Evolutionary conservation across 2,888 invertebrate species (phyloP).

Genomic region (Ennomos erosarius): DNA sequence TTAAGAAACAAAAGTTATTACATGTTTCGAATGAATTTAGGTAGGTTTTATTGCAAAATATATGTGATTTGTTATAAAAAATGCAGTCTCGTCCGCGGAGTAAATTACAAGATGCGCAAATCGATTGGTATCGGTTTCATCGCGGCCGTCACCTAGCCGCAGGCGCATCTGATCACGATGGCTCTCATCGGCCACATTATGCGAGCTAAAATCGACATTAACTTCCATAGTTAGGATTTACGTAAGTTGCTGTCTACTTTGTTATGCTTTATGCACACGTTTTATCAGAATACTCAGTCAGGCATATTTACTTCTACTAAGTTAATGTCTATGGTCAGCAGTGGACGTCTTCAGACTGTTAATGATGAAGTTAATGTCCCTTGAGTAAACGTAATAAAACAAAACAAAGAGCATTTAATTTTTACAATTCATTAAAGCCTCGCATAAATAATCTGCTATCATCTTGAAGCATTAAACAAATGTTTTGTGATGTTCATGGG

Average conservation of each 20-base stretch:
- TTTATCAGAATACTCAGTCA: conserved; percentile 13
- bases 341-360: too few species aligned
- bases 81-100: conserved; percentile 50
- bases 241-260: conserved; percentile 28
- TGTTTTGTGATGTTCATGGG: conserved; percentile 69
- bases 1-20: conserved; percentile 48
- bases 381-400: conserved; percentile 36
- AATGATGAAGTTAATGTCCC: too few species aligned
- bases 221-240: conserved; percentile 51
- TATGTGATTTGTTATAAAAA: conserved; percentile 46
- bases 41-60: conserved; percentile 37
- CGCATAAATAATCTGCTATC: conserved; percentile 64
- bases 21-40: conserved; percentile 32
- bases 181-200: conserved; percentile 68
- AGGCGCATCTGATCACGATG: conserved; percentile 66
- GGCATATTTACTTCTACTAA: too few species aligned
- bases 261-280: conserved; percentile 15
- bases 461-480: conserved; percentile 72
- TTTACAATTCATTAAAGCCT: conserved; percentile 56
- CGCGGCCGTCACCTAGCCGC: conserved; percentile 72
- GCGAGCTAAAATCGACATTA: conserved; percentile 68
- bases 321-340: too few species aligned
- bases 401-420: conserved; percentile 47
- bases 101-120: conserved; percentile 68
- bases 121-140: conserved; percentile 71